phyloP scores from a whole-genome alignment of 2,888 invertebrate genomes.

The Amphipoea lucens region DNA sequence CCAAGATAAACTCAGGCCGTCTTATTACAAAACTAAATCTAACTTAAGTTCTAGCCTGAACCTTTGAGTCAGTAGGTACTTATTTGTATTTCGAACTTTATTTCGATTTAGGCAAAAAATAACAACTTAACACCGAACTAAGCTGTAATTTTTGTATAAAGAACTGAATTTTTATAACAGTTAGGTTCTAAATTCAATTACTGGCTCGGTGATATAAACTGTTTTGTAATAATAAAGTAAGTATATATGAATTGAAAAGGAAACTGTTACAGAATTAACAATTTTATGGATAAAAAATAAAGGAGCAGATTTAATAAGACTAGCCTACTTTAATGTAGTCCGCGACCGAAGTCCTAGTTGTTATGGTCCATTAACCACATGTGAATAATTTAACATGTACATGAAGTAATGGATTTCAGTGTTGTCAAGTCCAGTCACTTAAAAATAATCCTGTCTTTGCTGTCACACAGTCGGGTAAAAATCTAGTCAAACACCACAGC shows the following conservation, averaged over 20 bases:
- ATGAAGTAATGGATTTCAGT: constrained; percentile 2
- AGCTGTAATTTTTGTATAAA: no score
- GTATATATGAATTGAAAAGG: background rate
- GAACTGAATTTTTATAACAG: no score
- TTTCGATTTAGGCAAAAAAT: no score
- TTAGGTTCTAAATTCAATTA: no score
- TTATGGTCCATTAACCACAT: constrained; percentile 20
- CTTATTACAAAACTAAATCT: no score
- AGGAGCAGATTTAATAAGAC: constrained; percentile 16
- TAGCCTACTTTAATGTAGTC: constrained; percentile 4
- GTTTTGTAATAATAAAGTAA: no score
- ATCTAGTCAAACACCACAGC: background rate
- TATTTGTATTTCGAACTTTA: no score
- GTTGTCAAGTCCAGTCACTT: background rate
- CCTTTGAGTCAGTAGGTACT: no score
- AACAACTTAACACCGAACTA: no score
- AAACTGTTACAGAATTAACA: constrained; percentile 1
- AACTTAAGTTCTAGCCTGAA: no score
- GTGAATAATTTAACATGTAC: constrained; percentile 23
- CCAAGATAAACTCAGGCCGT: background rate
- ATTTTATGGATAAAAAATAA: background rate
- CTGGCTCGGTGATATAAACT: no score
- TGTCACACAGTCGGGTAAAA: background rate
- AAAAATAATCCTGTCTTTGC: background rate
- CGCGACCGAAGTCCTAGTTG: constrained; percentile 23